Evolutionary conservation across 1,140 invertebrate genomes (phyloP), one percentile per base, ranked within the genome.

Genomic region (Thaumatotibia leucotreta): DNA sequence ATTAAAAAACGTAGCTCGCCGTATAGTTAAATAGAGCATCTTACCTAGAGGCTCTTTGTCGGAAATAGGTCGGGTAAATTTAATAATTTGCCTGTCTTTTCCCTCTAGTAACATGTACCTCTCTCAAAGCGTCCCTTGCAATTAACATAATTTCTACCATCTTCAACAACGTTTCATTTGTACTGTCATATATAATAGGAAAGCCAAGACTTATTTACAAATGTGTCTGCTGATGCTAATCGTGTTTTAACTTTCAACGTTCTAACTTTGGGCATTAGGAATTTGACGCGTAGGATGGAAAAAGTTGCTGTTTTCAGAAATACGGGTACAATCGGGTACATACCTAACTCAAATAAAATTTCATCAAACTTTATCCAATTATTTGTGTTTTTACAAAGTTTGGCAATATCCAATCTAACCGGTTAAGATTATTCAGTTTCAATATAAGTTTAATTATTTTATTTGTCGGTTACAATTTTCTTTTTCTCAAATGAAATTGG

Each of bases 51-150:
- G 10, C 29, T 11, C 52, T 20, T 8, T 17, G 35, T 50, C 45
- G 52, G 50, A 75, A 71, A 68, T 70, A 77, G 73, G 70, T 74
- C 75, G 68, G 35, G 35, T 63, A 66, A 67, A 70, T 77, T 75
- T 70, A 71, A 77, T 73, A 77, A 74, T 76, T 71, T 61, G 39
- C 54, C 58, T 67, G 63, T 73, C 68, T 76, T 64, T 67, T 65
- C 70, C 70, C 23, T 58, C 24, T 24, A 27, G 73, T 75, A 64
- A 65, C 62, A 54, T 31, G 58, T 35, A 54, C 63, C 54, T 64
- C 67, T 72, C 67, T 64, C 32, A 61, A 67, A 67, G 65, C 66
- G 50, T 66, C 70, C 23, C 32, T 20, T 23, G 64, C 61, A 72
- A 75, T 75, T 72, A 70, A 68, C 63, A 64, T 72, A 70, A 72